A percentile compares a stretch with the other conserved stretches of the same genome.
Evolutionary conservation across 2,888 invertebrate species (phyloP).

Genomic region (Noctuana brunneofusca): DNA sequence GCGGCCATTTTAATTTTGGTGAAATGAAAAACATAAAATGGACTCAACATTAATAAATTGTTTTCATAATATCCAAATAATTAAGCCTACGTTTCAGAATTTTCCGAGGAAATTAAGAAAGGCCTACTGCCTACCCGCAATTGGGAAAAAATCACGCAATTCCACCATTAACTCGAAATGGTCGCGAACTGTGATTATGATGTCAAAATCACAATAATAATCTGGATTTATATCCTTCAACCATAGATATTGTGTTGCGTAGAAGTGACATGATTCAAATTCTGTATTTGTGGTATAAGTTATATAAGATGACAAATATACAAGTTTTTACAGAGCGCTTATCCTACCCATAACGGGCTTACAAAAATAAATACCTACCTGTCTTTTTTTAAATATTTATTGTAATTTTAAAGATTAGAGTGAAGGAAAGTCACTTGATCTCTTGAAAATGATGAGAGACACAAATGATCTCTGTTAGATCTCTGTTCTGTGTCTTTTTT

Average conservation of each 20-base stretch:
- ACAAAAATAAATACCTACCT: too few species aligned
- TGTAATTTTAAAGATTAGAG: too few species aligned
- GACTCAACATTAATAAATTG: conserved; percentile 11
- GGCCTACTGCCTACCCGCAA: too few species aligned
- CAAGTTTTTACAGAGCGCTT: too few species aligned
- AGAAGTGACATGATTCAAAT: not conserved
- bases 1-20: not conserved
- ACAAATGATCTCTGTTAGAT: too few species aligned
- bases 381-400: too few species aligned
- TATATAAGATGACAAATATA: too few species aligned
- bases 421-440: too few species aligned
- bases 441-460: too few species aligned
- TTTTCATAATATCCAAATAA: conserved; percentile 19
- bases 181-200: conserved; percentile 17
- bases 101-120: conserved; percentile 23
- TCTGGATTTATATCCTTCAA: conserved; percentile 6
- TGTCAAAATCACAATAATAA: conserved; percentile 19
- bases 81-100: conserved; percentile 17
- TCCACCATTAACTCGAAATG: conserved; percentile 11
- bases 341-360: too few species aligned
- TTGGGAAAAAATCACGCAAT: conserved; percentile 15
- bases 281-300: too few species aligned
- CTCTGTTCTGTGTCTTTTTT: too few species aligned
- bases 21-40: conserved; percentile 7
- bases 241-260: not conserved